These are phyloP conservation scores for Azemiops feae DNA, from an alignment of 2,113 vertebrate genomes.

Conservation along the genomic window DNA sequence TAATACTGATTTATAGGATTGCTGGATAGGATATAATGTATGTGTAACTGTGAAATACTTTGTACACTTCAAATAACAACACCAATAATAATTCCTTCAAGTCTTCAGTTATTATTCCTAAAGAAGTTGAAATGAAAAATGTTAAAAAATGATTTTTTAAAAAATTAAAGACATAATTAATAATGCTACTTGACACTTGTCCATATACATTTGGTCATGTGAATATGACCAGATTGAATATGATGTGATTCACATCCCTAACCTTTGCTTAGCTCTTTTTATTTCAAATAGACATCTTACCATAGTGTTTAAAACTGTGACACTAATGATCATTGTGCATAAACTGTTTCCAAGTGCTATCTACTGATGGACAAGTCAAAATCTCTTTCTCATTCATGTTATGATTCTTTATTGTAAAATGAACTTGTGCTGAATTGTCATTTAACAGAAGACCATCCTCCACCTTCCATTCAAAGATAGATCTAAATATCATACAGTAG, in stretches of 20 bases:
- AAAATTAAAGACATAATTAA: neutral
- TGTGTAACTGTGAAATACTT: neutral
- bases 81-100: neutral
- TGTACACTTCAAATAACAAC: neutral
- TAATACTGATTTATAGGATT: neutral
- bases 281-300: neutral
- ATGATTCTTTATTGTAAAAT: neutral
- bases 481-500: neutral
- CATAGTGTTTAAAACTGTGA: neutral
- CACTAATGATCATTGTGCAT: neutral
- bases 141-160: neutral
- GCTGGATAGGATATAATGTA: neutral
- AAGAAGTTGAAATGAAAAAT: neutral
- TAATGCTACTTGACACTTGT: neutral
- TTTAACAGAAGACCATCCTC: neutral
- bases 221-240: neutral
- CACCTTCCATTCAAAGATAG: neutral
- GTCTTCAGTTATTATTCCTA: neutral
- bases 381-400: neutral
- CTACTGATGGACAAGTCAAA: neutral
- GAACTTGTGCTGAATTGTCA: neutral
- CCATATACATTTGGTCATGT: neutral
- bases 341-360: neutral
- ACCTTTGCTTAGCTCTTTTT: neutral
- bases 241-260: neutral